Evolutionary conservation across 2,113 vertebrate genomes (phyloP).

Genomic region (Lates calcarifer): DNA sequence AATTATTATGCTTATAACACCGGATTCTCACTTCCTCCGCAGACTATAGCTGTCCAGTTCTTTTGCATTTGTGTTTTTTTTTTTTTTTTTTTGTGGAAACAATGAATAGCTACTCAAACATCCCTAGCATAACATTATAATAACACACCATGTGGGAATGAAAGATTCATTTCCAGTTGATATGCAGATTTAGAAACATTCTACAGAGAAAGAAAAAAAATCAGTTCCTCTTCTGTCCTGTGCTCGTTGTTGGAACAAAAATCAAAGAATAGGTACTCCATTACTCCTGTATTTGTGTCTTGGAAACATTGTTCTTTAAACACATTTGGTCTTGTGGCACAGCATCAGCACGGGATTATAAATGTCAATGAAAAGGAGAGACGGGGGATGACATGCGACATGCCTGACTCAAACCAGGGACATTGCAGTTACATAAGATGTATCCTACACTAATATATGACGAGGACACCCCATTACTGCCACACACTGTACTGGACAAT

Average conservation of each 20-base stretch:
- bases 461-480: not conserved
- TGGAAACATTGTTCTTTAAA: not conserved
- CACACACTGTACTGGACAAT: not conserved
- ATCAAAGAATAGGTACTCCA: no score
- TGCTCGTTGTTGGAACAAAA: no score
- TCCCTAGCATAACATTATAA: not conserved
- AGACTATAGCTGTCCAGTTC: slow-evolving; percentile 23
- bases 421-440: not conserved
- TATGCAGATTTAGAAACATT: not conserved
- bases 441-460: not conserved
- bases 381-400: not conserved
- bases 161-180: not conserved
- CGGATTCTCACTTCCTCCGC: slow-evolving; percentile 49
- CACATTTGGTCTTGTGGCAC: not conserved
- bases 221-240: not conserved
- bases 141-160: not conserved
- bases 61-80: no score
- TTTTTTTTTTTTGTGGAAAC: not conserved
- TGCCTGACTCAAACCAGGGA: not conserved
- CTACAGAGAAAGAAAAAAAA: not conserved
- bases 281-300: not conserved
- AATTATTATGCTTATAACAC: slow-evolving; percentile 85
- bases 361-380: not conserved
- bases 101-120: not conserved
- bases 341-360: not conserved